phyloP scores from a whole-genome alignment of 1,140 invertebrate genomes.

The Atta colombica region DNA sequence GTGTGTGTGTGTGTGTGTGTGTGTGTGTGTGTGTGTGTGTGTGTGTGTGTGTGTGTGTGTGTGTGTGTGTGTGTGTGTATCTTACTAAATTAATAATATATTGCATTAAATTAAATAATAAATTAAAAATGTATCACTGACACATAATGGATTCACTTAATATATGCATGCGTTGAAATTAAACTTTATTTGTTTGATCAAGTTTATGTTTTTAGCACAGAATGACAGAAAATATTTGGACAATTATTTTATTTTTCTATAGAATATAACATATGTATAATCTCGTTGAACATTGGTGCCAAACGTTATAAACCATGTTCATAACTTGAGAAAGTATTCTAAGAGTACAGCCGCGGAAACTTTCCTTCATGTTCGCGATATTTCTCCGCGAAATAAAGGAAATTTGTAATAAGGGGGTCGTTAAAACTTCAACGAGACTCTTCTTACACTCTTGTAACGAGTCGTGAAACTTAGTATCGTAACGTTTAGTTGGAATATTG shows the following conservation, averaged over 20 bases:
- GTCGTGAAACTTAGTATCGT: constrained; percentile 53
- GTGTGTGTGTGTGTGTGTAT: too few relatives aligned
- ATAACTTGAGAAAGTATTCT: constrained; percentile 46
- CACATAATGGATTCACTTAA: neutral
- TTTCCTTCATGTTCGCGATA: constrained; percentile 53
- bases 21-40: too few relatives aligned
- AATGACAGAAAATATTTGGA: neutral
- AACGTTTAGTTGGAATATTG: constrained; percentile 57
- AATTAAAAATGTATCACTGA: neutral
- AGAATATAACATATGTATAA: constrained; percentile 1
- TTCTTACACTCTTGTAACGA: constrained; percentile 59
- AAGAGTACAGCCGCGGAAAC: constrained; percentile 28
- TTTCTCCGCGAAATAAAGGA: constrained; percentile 58
- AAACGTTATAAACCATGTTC: constrained; percentile 32
- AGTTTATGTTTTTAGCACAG: neutral
- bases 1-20: too few relatives aligned
- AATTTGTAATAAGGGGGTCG: constrained; percentile 62
- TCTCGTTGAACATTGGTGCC: neutral
- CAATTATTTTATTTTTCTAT: neutral
- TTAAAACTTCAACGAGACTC: constrained; percentile 61
- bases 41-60: too few relatives aligned
- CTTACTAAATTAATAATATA: neutral
- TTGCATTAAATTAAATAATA: constrained; percentile 6
- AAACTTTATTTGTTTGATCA: neutral
- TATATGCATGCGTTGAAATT: neutral